Evolutionary conservation across 1,140 invertebrate species (phyloP), one percentile per base, ranked within the genome.

Genomic region (Ceratosolen solmsi): DNA sequence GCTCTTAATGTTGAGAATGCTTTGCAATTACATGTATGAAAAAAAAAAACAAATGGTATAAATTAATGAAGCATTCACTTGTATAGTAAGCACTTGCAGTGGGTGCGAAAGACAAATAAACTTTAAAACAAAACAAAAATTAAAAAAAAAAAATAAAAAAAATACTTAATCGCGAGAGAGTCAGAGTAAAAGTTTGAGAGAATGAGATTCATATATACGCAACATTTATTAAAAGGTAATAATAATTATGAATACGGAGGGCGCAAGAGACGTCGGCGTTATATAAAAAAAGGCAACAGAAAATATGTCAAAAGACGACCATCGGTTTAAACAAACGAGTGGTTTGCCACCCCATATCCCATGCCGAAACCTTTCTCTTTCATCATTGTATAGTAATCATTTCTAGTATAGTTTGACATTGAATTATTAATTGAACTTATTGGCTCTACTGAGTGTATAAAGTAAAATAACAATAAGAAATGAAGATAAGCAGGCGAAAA

Each of bases 381-480:
- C 88, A 82, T 82, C 81, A 89, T 87, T 89, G 88, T 89, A 89
- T 89, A 89, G 88, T 88, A 89, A 89, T 89, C 88, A 89, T 89
- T 88, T 88, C 73, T 89, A 89, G 88, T 79, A 85, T 89, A 89
- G 87, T 87, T 86, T 86, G 85, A 88, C 86, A 88, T 88, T 86
- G 85, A 88, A 86, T 88, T 88, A 89, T 85, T 70, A 85, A 85
- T 80, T 88, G 85, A 88, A 88, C 84, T 88, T 87, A 89, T 89
- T 87, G 88, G 88, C 87, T 88, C 87, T 88, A 89, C 85, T 87
- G 85, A 88, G 83, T 89, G 87, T 87, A 88, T 88, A 89, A 78
- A 82, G 30, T 41, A 78, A 73, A 80, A 70, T 71, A 80, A 73
- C 38, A 76, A 74, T 74, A 73, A 30, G 38, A 70, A 56, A 81